Percentiles rank a stretch among this genome's conserved stretches.
Evolutionary conservation across 2,888 invertebrate genomes (phyloP).

Genomic region (Synergus laeviventris): DNA sequence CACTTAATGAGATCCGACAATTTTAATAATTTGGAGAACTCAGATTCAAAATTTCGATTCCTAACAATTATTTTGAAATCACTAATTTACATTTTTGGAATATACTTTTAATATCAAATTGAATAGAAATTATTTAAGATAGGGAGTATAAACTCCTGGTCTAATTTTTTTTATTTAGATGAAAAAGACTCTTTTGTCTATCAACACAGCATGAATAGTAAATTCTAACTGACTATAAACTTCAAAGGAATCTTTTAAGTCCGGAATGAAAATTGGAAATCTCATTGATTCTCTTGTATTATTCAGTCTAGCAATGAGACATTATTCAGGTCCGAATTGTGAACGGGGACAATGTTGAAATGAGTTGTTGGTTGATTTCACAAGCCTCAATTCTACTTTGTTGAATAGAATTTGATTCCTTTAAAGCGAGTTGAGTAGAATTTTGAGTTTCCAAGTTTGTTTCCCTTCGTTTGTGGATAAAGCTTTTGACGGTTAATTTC

Average conservation of each 20-base stretch:
- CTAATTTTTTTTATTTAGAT: neutral
- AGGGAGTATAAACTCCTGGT: too few species aligned
- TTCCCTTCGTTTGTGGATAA: constrained; percentile 41
- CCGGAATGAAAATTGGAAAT: constrained; percentile 14
- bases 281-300: constrained; percentile 6
- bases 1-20: neutral
- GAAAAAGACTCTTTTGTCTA: neutral
- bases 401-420: constrained; percentile 35
- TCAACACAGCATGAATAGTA: neutral
- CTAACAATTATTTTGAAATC: too few species aligned
- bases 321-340: neutral
- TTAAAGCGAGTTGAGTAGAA: constrained; percentile 13
- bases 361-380: neutral
- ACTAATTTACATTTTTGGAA: too few species aligned
- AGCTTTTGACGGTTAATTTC: constrained; percentile 40
- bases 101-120: too few species aligned
- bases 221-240: neutral
- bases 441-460: constrained; percentile 41
- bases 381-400: constrained; percentile 15
- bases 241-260: constrained; percentile 7
- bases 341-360: neutral
- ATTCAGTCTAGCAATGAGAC: constrained; percentile 4
- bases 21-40: too few species aligned
- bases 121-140: too few species aligned
- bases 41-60: too few species aligned